Base-by-base conservation (phyloP, 2,113 vertebrate genomes). In the Clarias magur region DNA sequence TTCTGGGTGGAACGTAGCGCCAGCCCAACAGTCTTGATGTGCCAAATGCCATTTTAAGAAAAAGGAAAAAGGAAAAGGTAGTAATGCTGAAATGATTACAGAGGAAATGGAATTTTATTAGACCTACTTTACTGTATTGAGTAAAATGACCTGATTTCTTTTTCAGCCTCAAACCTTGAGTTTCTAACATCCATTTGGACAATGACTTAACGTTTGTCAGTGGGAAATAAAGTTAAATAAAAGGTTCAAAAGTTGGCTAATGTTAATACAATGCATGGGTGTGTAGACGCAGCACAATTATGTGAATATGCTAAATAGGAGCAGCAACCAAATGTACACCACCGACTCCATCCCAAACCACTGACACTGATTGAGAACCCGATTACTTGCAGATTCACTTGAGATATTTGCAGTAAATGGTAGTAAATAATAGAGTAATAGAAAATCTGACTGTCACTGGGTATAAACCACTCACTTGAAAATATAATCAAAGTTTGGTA, bases 61-160 rank as follows among this genome's bases (percentile, higher is more conserved):
- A 73, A 56, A 53, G n/a, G 48, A 60, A 17, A 73, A 75, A 62
- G 53, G 42, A 87, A 83, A 76, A n/a, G 72, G 62, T 68, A 53
- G 80, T 57, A 78, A 79, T 13, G 63, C 4, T 82, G n/a, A n/a
- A 86, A 63, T 16, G 17, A 82, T 75, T 17, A 38, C 25, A 75
- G 42, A n/a, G 79, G 81, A 68, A 87, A 84, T 38, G n/a, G 53
- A 59, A 27, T 19, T 67, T 87, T 83, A 68, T 83, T 83, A 81
- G 81, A 56, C 21, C 21, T 54, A 59, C 17, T 87, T 83, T 87
- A 78, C 27, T 57, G 72, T 78, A 67, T 76, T 59, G 56, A 25
- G 38, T 56, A 27, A 3, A 42, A 59, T 63, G 5, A 10, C 15
- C 21, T 68, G 81, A 87, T 83, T 67, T 79, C 59, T 83, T 87